Base-by-base conservation (phyloP, 2,113 vertebrate species). In the Stigmatopora argus region DNA sequence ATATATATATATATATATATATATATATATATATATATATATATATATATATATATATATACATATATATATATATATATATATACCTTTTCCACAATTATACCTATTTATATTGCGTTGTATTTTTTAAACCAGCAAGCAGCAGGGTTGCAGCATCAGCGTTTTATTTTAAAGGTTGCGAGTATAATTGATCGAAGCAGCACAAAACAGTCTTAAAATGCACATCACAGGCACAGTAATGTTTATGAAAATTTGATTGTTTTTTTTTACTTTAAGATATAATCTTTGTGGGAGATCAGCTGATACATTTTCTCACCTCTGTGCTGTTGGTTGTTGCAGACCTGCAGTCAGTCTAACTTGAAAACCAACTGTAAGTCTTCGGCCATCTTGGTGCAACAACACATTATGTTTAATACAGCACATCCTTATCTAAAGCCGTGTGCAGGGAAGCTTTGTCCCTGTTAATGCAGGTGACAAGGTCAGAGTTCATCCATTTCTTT, bases 231-330 rank as follows among this genome's bases (percentile, higher is more conserved):
- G n/a, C 60, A 13, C 11, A 4, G 4, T 21, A 3, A 67, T 15
- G 59, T 35, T 35, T 23, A 26, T 35, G 13, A 58, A 57, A 14
- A 46, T 19, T 18, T 19, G 8, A n/a, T 21, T 51, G 7, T 5
- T 46, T 47, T 7, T 31, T 17, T 57, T 15, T 18, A 19, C 17
- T 9, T 59, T 9, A 59, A 59, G 53, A 19, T 38, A n/a, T 17
- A 35, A 19, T 44, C 10, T 35, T 15, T 7, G 0, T 4, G 0
- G 38, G n/a, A 26, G 68, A 62, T 49, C 49, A 70, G 17, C 7
- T 34, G 55, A 62, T 18, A 55, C 55, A 59, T 52, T 67, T 63
- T 12, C 62, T 62, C 72, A 75, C 69, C 47, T 44, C 11, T 7
- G 58, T 19, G 58, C 58, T 19, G 58, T 35, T 44, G 55, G 61